phyloP scores from a whole-genome alignment of 2,113 vertebrate genomes.

The Tachysurus vachellii region DNA sequence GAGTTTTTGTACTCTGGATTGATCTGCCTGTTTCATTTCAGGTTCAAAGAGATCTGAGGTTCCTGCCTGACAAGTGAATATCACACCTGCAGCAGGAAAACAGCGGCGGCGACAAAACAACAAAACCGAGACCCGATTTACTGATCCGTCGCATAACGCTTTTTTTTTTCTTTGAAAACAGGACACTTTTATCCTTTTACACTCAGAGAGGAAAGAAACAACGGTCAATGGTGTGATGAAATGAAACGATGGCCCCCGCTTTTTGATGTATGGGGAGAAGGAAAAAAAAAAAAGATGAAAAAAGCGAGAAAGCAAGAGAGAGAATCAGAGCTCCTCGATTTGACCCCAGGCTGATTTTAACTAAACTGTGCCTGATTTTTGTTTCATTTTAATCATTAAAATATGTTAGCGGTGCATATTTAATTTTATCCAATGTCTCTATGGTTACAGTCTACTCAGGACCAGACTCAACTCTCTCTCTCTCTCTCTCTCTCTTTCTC shows the following conservation, averaged over 20 bases:
- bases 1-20: conserved; percentile 37
- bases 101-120: conserved; percentile 23
- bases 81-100: conserved; percentile 36
- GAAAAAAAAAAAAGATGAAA: background rate
- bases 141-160: conserved; percentile 16
- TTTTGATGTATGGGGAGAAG: background rate
- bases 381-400: conserved; percentile 65
- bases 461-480: background rate
- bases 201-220: conserved; percentile 32
- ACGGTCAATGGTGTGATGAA: background rate
- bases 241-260: background rate
- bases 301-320: background rate
- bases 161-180: conserved; percentile 38
- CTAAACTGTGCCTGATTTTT: conserved; percentile 47
- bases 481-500: background rate
- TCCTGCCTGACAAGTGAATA: background rate
- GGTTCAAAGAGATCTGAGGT: conserved; percentile 73
- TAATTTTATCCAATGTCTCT: conserved; percentile 38
- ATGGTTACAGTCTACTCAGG: conserved; percentile 24
- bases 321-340: conserved; percentile 28
- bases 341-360: conserved; percentile 53
- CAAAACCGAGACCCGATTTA: conserved; percentile 48
- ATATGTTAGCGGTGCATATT: conserved; percentile 56
- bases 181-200: conserved; percentile 52
- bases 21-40: conserved; percentile 58